Conservation (phyloP, 37 sponge, comb jelly and placozoan genomes). For the Eunapius fragilis region DNA sequence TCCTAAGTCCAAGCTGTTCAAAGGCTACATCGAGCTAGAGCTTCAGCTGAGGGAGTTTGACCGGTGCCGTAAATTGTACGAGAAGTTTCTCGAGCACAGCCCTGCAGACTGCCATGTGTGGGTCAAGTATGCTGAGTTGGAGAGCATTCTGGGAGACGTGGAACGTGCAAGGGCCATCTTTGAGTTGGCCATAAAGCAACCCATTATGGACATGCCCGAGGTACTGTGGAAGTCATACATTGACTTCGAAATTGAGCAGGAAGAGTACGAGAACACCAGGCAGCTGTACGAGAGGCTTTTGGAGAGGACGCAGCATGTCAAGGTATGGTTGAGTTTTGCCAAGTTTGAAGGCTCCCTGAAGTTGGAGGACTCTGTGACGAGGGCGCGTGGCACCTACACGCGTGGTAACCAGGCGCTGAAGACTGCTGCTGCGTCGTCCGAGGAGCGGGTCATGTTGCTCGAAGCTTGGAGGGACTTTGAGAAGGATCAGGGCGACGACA, state of each 20-base stretch:
- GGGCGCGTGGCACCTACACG: conserved; percentile 60
- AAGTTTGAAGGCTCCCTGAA: conserved; percentile 83
- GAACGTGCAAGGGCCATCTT: conserved; percentile 93
- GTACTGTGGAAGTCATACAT: conserved; percentile 98
- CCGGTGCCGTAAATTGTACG: conserved; percentile 95
- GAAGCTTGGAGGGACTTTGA: conserved; percentile 96
- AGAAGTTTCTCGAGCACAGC: conserved; percentile 92
- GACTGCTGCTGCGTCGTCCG: conserved; percentile 28
- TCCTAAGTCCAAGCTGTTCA: conserved; percentile 95
- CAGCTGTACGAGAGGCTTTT: conserved; percentile 85
- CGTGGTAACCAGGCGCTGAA: conserved; percentile 70
- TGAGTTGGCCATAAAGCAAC: conserved; percentile 91
- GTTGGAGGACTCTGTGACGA: background rate
- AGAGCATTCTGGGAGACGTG: conserved; percentile 82
- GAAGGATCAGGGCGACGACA: conserved; percentile 61
- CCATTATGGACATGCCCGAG: conserved; percentile 98
- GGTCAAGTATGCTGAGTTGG: conserved; percentile 96
- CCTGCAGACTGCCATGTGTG: conserved; percentile 89
- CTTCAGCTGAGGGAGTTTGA: conserved; percentile 97
- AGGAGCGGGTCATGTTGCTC: conserved; percentile 81
- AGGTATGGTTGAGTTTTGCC: conserved; percentile 96
- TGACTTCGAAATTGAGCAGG: conserved; percentile 94
- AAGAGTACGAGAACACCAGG: conserved; percentile 76
- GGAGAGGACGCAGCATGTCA: conserved; percentile 94
- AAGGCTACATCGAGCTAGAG: conserved; percentile 95